Conservation (phyloP, 2,113 vertebrate species). For the Alligator mississippiensis region DNA sequence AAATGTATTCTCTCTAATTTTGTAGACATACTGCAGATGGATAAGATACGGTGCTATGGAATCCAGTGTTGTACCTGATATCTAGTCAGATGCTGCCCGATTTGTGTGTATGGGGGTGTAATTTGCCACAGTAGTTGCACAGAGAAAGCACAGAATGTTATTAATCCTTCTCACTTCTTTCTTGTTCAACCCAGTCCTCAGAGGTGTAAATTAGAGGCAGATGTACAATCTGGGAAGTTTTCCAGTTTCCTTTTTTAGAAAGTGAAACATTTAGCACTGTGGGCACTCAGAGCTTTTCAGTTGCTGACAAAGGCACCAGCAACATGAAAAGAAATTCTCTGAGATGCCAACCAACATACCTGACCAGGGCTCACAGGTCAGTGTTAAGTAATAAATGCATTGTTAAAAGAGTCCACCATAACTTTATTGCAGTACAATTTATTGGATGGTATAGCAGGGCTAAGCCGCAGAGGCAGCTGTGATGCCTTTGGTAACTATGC, state of each 20-base stretch:
- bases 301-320: constrained; percentile 65
- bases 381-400: constrained; percentile 41
- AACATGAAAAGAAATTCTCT: constrained; percentile 43
- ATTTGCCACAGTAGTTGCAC: constrained; percentile 16
- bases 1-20: background rate
- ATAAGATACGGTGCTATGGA: background rate
- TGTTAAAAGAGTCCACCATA: background rate
- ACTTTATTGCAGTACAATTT: background rate
- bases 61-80: constrained; percentile 10
- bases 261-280: constrained; percentile 47
- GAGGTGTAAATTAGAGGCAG: constrained; percentile 74
- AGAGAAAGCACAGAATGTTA: constrained; percentile 13
- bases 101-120: background rate
- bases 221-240: constrained; percentile 73
- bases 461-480: background rate
- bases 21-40: background rate
- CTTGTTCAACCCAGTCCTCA: constrained; percentile 45
- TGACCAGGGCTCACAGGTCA: constrained; percentile 36
- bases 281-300: constrained; percentile 57
- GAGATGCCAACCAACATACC: constrained; percentile 48
- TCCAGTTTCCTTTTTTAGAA: constrained; percentile 74
- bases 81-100: background rate
- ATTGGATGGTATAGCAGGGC: background rate
- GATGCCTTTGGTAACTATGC: too few species aligned
- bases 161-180: constrained; percentile 60